A percentile compares a stretch with the other conserved stretches of the same genome.
These are phyloP conservation scores for Oxystoma pomonae DNA, from an alignment of 2,888 invertebrate species.

Conservation along the genomic window DNA sequence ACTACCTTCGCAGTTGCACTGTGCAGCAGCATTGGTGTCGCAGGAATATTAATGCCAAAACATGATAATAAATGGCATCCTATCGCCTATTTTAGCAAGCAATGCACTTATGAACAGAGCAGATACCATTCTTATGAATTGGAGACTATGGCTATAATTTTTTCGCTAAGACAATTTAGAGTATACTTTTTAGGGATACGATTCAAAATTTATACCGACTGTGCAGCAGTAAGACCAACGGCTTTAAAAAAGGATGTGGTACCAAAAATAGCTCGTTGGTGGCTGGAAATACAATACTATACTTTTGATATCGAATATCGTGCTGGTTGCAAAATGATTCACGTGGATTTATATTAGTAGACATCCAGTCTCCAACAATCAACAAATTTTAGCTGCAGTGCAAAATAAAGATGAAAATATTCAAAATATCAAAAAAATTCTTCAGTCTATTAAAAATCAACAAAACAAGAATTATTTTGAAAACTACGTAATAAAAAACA, in stretches of 20 bases:
- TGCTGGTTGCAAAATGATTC: background rate
- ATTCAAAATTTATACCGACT: background rate
- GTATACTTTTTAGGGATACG: background rate
- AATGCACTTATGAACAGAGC: background rate
- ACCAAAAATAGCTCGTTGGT: background rate
- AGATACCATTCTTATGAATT: background rate
- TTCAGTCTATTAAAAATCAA: background rate
- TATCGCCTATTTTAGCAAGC: background rate
- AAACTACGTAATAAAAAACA: too few species aligned
- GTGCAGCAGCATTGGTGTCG: too few species aligned
- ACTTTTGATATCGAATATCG: background rate
- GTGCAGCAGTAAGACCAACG: background rate
- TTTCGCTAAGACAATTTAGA: background rate
- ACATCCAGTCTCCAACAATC: background rate
- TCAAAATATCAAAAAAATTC: background rate
- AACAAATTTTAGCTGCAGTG: background rate
- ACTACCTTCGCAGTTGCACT: too few species aligned
- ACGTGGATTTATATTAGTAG: background rate
- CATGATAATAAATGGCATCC: too few species aligned
- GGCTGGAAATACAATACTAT: background rate
- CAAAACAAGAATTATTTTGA: too few species aligned
- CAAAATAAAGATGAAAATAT: background rate
- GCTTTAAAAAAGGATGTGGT: background rate
- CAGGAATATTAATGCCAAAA: too few species aligned
- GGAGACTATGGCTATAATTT: conserved; percentile 1